Evolutionary conservation across 2,797 vertebrate species (phyloP), one percentile per base, ranked within the genome.

Genomic region (Vespertilio murinus): DNA sequence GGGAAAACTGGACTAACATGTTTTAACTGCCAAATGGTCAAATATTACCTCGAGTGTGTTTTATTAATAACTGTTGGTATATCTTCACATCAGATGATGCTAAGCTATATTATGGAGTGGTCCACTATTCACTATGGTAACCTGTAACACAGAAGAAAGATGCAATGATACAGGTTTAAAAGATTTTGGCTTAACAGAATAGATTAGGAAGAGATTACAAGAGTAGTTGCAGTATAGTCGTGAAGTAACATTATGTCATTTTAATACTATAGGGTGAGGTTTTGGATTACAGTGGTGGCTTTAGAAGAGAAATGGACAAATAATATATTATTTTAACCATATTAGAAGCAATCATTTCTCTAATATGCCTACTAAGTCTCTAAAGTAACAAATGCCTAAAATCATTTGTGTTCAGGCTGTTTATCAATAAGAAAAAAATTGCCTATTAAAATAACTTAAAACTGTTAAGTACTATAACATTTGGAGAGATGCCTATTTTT

Each of bases 11-110:
- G 14, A 56, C n/a, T 78, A 28, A 64, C 6, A 17, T 67, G 8
- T 89, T 70, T 87, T 93, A 52, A 92, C 47, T 89, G n/a, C 33
- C 30, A 84, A 78, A 73, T 69, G 35, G 22, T 86, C 69, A 56
- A 77, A 87, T 79, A 81, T 88, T 84, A 78, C 22, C 38, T 81
- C 38, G 78, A 65, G 35, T 59, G 9, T 91, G 61, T n/a, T 10
- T 17, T 33, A 14, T 17, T 85, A 47, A 9, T 71, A 65, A 71
- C n/a, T 65, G 2, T 71, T 22, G 13, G 12, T 74, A 10, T 73
- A 79, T 85, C 10, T 67, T 11, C 40, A 84, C n/a, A 8, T 35
- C 67, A 42, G 22, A 80, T 59, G 23, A 69, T 79, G 59, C 18
- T 75, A 12, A 25, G 4, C 1, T 67, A 25, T 79, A 17, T 64